Percentiles rank a stretch among this genome's conserved stretches.
These are phyloP conservation scores for Drosophila asahinai DNA, from an alignment of 1,140 invertebrate species.

Conservation along the genomic window DNA sequence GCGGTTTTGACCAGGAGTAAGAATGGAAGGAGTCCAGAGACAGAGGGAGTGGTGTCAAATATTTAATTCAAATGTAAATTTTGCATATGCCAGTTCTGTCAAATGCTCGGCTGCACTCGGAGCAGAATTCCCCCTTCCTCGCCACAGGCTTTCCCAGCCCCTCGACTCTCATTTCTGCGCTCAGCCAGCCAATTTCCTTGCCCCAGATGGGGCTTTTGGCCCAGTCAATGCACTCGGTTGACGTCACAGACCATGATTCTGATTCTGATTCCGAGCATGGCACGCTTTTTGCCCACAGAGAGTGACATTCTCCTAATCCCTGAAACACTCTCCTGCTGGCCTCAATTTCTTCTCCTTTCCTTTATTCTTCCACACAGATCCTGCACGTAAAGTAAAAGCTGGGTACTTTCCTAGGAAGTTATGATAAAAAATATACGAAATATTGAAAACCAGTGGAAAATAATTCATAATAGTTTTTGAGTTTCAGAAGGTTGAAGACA, in stretches of 20 bases:
- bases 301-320: constrained; percentile 33
- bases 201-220: constrained; percentile 10
- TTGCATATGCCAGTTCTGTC: constrained; percentile 59
- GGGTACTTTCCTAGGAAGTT: background rate
- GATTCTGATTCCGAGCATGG: constrained; percentile 1
- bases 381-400: constrained; percentile 10
- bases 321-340: background rate
- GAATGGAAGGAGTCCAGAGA: background rate
- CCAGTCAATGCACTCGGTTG: constrained; percentile 26
- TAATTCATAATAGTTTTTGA: too few relatives aligned
- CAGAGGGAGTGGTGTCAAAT: constrained; percentile 30
- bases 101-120: constrained; percentile 64
- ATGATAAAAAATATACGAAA: background rate
- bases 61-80: constrained; percentile 71
- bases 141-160: background rate
- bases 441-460: background rate
- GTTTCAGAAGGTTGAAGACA: background rate
- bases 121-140: background rate
- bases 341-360: background rate
- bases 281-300: constrained; percentile 5
- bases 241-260: constrained; percentile 29
- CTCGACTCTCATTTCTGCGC: background rate
- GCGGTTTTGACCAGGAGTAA: constrained; percentile 23
- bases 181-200: constrained; percentile 25
- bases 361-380: background rate